A percentile compares a stretch with the other conserved stretches of the same genome.
These are phyloP conservation scores for Mesitornis unicolor DNA, from an alignment of 2,113 vertebrate genomes.

Conservation along the genomic window DNA sequence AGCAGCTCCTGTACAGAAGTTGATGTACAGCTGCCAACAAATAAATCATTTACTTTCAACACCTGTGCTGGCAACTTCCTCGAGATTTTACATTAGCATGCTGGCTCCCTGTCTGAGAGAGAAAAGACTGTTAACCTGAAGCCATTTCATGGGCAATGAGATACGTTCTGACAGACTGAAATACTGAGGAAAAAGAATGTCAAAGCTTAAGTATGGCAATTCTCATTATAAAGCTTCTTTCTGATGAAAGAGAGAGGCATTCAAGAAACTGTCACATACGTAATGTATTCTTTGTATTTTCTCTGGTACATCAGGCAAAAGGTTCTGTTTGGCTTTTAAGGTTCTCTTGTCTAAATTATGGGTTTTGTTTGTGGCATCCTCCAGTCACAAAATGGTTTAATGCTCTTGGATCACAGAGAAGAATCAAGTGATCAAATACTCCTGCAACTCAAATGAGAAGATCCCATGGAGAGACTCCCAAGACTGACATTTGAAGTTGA, in stretches of 20 bases:
- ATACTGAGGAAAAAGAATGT: background rate
- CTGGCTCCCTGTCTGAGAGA: background rate
- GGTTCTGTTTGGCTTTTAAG: background rate
- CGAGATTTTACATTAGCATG: background rate
- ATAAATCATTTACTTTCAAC: slow-evolving; percentile 35
- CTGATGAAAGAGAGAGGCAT: background rate
- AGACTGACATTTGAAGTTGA: background rate
- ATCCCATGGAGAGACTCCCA: background rate
- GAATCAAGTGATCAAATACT: slow-evolving; percentile 10
- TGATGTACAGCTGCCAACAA: background rate
- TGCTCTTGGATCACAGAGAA: background rate
- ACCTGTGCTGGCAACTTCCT: background rate
- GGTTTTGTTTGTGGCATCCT: background rate
- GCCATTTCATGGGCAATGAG: background rate
- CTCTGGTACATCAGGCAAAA: background rate
- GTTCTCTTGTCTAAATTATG: background rate
- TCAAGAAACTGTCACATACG: background rate
- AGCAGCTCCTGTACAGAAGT: background rate
- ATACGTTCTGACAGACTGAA: background rate
- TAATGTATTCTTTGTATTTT: background rate
- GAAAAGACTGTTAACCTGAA: background rate
- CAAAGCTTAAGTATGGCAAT: background rate
- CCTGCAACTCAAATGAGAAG: background rate
- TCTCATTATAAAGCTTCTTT: background rate
- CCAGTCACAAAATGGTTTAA: background rate